Percentiles rank a stretch among this genome's conserved stretches.
Evolutionary conservation across 2,113 vertebrate species (phyloP).

Genomic region (Thunnus thynnus): DNA sequence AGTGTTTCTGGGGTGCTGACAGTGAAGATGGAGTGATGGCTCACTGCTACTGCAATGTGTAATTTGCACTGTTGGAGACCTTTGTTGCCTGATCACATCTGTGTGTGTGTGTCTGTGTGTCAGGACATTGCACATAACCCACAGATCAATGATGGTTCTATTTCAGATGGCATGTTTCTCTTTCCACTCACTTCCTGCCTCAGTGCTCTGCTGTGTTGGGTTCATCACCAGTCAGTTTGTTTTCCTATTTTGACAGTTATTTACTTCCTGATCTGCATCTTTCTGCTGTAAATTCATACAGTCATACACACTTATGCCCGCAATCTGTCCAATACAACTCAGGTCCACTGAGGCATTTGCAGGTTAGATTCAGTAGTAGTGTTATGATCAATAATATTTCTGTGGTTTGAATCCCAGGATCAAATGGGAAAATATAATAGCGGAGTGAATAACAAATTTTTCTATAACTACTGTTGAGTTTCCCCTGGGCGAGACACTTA

Average conservation of each 20-base stretch:
- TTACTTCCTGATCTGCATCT: background rate
- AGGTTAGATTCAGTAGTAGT: too few species aligned
- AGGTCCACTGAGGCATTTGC: too few species aligned
- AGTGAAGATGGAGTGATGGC: background rate
- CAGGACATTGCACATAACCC: conserved; percentile 4
- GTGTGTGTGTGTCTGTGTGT: conserved; percentile 24
- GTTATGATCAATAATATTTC: too few species aligned
- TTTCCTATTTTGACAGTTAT: background rate
- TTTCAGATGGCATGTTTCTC: accelerated
- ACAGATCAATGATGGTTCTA: conserved; percentile 29
- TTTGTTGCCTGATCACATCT: background rate
- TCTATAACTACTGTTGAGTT: background rate
- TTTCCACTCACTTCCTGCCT: background rate
- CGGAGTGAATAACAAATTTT: background rate
- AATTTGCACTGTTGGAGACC: background rate
- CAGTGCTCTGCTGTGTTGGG: background rate
- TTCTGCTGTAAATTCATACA: background rate
- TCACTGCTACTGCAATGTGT: background rate
- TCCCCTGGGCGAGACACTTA: conserved; percentile 1
- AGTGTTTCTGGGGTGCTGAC: background rate
- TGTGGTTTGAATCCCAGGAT: background rate
- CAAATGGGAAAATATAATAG: background rate
- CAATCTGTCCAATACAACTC: too few species aligned
- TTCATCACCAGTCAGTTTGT: background rate
- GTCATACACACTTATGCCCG: too few species aligned